These are phyloP conservation scores for Pedionomus torquatus DNA, from an alignment of 2,113 vertebrate genomes.

Conservation along the genomic window DNA sequence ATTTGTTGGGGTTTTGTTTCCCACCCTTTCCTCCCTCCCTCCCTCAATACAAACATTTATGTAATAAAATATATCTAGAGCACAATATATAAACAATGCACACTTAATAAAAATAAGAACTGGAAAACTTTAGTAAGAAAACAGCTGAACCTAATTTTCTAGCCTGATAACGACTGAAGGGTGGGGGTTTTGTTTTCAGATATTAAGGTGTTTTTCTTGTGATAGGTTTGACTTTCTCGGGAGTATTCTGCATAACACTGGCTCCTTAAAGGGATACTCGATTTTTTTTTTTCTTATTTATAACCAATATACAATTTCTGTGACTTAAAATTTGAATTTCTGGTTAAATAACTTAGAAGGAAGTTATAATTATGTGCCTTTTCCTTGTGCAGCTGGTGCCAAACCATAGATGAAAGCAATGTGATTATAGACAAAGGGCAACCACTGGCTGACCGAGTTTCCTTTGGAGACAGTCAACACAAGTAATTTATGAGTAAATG, in stretches of 20 bases:
- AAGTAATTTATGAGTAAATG: not conserved
- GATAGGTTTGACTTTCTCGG: not conserved
- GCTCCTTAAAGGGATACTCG: not conserved
- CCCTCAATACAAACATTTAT: slow-evolving; percentile 26
- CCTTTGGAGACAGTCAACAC: not conserved
- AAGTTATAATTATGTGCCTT: not conserved
- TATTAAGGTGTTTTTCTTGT: not conserved
- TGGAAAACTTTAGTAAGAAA: not conserved
- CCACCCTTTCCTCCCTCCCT: not conserved
- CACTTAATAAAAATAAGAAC: not conserved
- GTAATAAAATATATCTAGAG: slow-evolving; percentile 24
- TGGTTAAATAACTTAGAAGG: not conserved
- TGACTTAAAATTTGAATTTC: not conserved
- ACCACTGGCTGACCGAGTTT: fast-evolving
- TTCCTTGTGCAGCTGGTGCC: not conserved
- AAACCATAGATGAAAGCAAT: not conserved
- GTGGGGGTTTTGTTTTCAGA: not conserved
- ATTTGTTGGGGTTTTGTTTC: not conserved
- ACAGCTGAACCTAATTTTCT: not conserved
- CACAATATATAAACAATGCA: slow-evolving; percentile 7
- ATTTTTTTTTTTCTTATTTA: not conserved
- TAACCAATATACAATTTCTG: not conserved
- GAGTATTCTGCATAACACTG: not conserved
- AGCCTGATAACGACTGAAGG: not conserved
- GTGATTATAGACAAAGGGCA: not conserved